Evolutionary conservation across 1,140 invertebrate species (phyloP), one percentile per base, ranked within the genome.

Genomic region (Rhyzopertha dominica): DNA sequence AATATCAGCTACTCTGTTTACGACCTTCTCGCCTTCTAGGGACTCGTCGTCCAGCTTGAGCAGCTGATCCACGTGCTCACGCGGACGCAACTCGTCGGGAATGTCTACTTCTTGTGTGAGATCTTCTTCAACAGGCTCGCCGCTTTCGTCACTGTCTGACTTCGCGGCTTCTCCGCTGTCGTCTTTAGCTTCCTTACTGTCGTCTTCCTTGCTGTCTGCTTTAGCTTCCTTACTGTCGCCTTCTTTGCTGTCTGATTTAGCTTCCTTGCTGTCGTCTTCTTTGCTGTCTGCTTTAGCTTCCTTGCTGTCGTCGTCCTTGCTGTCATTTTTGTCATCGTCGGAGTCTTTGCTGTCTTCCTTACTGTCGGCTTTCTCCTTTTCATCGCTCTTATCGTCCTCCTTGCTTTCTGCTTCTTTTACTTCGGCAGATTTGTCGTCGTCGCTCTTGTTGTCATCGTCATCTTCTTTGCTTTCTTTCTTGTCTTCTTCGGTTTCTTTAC

Each of bases 51-150:
- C 85, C 25, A 95, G 61, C 59, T 85, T 82, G 10, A 95, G 66
- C 14, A 93, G 76, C 59, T 89, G 78, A 44, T 79, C 79, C 44
- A 95, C 81, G 55, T 93, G 89, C 39, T 85, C 82, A 38, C 87
- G 76, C 20, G 85, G 78, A 65, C 88, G 74, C 25, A 86, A 65
- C 50, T 88, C 83, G 54, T 81, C 77, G 8, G 87, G 87, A 44
- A 87, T 81, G 62, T 82, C 78, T 44, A 80, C 75, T 51, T 80
- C 81, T 74, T 83, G 68, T 39, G 77, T 79, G 26, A 75, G 58
- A 50, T 75, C 74, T 57, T 75, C 74, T 43, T 74, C 74, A 2
- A 71, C 72, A 4, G 59, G 69, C 3, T 58, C 53, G 47, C 63
- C 62, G 39, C 61, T 61, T 16, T 48, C 58, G 34, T 28, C 17